phyloP scores from a whole-genome alignment of 2,888 invertebrate genomes.

The Andrena dorsata region DNA sequence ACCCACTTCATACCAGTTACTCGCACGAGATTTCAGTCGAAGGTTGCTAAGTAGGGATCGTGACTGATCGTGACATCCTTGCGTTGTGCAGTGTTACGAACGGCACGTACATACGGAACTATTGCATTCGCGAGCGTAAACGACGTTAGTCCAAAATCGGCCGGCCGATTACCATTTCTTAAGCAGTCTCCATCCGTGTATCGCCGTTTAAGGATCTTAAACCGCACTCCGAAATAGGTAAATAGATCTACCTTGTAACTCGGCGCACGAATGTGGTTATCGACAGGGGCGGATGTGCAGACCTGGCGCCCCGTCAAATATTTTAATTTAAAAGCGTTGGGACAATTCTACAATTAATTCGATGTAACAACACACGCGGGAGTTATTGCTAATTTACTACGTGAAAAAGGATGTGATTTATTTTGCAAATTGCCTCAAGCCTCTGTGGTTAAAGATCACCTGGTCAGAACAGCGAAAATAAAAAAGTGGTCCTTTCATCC shows the following conservation, averaged over 20 bases:
- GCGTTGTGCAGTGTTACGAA: background rate
- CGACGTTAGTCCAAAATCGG: background rate
- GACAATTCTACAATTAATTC: too few species aligned
- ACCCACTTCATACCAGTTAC: conserved; percentile 58
- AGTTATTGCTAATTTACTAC: too few species aligned
- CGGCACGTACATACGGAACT: background rate
- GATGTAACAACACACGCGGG: too few species aligned
- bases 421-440: too few species aligned
- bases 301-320: too few species aligned
- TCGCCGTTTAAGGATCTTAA: background rate
- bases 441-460: too few species aligned
- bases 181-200: background rate
- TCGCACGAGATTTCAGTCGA: conserved; percentile 20
- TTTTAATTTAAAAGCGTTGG: too few species aligned
- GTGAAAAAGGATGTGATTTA: too few species aligned
- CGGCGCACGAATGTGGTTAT: conserved; percentile 59
- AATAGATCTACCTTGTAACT: conserved; percentile 56
- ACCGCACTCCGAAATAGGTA: conserved; percentile 56
- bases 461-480: too few species aligned
- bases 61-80: background rate
- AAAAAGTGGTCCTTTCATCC: too few species aligned
- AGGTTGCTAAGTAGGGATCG: conserved; percentile 18
- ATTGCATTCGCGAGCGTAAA: background rate
- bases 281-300: too few species aligned
- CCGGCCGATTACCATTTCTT: conserved; percentile 1